Conservation (phyloP, 2,113 vertebrate species). For the Prinia subflava region DNA sequence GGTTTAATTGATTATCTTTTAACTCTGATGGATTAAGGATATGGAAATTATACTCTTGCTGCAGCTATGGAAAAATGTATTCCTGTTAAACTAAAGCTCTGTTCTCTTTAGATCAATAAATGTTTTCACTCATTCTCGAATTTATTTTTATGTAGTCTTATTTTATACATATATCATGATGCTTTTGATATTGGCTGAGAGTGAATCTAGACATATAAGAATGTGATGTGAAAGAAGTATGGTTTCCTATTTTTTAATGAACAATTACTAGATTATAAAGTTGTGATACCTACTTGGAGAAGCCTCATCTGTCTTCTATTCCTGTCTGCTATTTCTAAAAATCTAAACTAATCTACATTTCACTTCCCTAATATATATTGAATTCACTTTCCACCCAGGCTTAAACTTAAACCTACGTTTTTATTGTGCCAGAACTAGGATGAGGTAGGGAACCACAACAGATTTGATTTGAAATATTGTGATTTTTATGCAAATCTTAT, state of each 20-base stretch:
- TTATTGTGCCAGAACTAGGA: background rate
- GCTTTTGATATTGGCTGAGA: background rate
- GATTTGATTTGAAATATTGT: background rate
- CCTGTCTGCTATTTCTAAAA: background rate
- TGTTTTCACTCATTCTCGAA: background rate
- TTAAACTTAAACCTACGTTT: background rate
- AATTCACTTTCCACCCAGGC: background rate
- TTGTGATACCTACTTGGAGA: background rate
- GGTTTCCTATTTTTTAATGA: background rate
- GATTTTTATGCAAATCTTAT: background rate
- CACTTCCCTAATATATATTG: background rate
- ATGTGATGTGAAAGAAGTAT: background rate
- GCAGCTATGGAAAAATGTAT: background rate
- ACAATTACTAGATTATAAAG: background rate
- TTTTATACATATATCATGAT: background rate
- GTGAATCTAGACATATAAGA: background rate
- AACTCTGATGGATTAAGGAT: background rate
- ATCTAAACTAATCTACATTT: background rate
- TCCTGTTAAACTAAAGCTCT: background rate
- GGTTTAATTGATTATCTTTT: background rate
- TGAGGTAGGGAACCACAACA: accelerated
- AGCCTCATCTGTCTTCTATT: background rate
- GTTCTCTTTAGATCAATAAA: background rate
- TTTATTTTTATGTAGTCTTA: background rate
- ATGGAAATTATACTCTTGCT: background rate